Evolutionary conservation across 1,140 invertebrate genomes (phyloP), one percentile per base, ranked within the genome.

Genomic region (Tribolium madens): DNA sequence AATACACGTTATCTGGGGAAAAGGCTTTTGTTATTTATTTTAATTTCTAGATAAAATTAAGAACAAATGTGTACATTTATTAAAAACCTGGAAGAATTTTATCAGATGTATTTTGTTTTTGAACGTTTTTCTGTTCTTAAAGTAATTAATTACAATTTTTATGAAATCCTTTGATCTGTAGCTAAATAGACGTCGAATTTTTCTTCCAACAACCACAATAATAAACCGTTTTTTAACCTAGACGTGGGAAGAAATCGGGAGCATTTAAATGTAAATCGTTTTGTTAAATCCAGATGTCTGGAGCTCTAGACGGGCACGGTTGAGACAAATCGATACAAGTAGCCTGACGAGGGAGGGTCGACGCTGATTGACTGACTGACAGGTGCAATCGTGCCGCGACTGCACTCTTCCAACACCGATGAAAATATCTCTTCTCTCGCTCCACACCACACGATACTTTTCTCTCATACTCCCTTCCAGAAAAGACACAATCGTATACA

Each of bases 291-390:
- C 50, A 72, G 70, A 72, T 72, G 70, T 72, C 70, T 72, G 70
- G 70, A 48, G 17, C 70, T 52, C 17, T 72, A 48, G 70, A 72
- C 70, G 46, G 31, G 46, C 26, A 52, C 70, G 50, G 50, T 31
- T 72, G 70, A 72, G 70, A 72, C 70, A 72, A 72, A 72, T 72
- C 70, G 70, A 72, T 72, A 72, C 70, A 72, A 72, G 70, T 72
- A 72, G 69, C 70, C 70, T 52, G 70, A 72, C 70, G 47, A 72
- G 70, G 70, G 70, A 48, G 70, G 70, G 70, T 72, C 70, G 68
- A 72, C 70, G 42, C 70, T 72, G 70, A 72, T 72, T 72, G 70
- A 72, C 70, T 72, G 70, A 72, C 70, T 72, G 70, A 72, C 70
- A 72, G 70, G 70, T 72, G 70, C 70, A 72, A 50, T 50, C 57